Evolutionary conservation across 2,888 invertebrate genomes (phyloP).

Genomic region (Cheiracanthium punctorium): DNA sequence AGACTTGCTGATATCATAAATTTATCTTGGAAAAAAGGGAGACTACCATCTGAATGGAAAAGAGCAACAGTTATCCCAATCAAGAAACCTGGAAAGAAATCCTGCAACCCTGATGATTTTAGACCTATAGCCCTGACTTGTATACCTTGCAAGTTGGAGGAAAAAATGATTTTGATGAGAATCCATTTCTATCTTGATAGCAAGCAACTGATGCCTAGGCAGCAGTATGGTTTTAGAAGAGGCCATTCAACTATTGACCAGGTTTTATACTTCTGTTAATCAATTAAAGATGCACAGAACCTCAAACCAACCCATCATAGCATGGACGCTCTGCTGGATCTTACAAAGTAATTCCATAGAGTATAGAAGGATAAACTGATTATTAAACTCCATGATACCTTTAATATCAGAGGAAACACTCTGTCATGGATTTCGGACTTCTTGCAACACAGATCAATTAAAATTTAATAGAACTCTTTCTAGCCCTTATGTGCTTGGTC

Average conservation of each 20-base stretch:
- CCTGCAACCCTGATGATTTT: neutral
- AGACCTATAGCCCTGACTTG: neutral
- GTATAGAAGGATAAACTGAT: slow-evolving; percentile 10
- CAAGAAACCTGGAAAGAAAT: neutral
- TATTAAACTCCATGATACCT: slow-evolving; percentile 13
- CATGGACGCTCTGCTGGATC: neutral
- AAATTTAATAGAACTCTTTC: too few species aligned
- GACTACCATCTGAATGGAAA: neutral
- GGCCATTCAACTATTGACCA: too few species aligned
- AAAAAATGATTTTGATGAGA: too few species aligned
- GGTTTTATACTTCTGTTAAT: neutral
- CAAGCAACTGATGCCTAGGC: too few species aligned
- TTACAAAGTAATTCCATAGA: neutral
- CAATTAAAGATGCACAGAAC: slow-evolving; percentile 23
- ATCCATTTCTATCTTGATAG: too few species aligned
- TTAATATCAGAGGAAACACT: neutral
- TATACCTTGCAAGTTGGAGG: too few species aligned
- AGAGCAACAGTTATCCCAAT: slow-evolving; percentile 10
- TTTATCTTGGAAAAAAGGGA: neutral
- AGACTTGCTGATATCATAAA: slow-evolving; percentile 16
- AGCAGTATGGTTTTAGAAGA: too few species aligned
- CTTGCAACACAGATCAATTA: too few species aligned
- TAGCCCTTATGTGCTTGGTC: neutral
- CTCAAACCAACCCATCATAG: slow-evolving; percentile 19
- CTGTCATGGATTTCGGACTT: neutral